Base-by-base conservation (phyloP, 2,113 vertebrate genomes). In the Hippolais icterina region DNA sequence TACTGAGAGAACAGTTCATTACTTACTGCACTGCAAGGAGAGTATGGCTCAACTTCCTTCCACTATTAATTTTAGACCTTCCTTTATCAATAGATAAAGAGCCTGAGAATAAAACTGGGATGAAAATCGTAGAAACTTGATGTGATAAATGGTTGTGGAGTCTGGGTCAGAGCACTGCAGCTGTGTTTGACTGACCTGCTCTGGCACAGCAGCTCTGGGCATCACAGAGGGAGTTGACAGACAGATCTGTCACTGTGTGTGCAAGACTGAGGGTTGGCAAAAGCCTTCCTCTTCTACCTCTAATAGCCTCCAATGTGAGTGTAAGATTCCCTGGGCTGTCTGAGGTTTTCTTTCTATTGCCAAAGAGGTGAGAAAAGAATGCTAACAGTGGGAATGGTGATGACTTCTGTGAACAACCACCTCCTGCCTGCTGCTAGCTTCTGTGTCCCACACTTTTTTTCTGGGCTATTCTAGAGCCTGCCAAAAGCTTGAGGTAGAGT, bases 101-200 rank as follows among this genome's bases (percentile, higher is more conserved):
- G 5, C 18, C 19, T 39, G 19, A 63, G 33, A 42, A 86, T 56
- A 83, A 88, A 65, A 60, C 49, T 22, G 22, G 42, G 11, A 16
- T 6, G 10, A 87, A 9, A 77, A 65, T 56, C 0, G 0, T 47
- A 33, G 66, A 60, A 92, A 93, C 9, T 23, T 19, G 18, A n/a
- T 49, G 52, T 63, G 60, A 35, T 53, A 37, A 82, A 79, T 60
- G 47, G 3, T n/a, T 54, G 44, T 35, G 41, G 63, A 77, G 29
- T 20, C 59, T 44, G 41, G 20, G n/a, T 9, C 1, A 0, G 19
- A 46, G 25, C 2, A 1, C 19, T 3, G 4, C 56, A 42, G 53
- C 31, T 2, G 1, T 22, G 53, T 68, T 52, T 88, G 79, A 65
- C 33, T 76, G 77, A 61, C 17, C 64, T 61, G 56, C 56, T 42